phyloP scores from a whole-genome alignment of 2,113 vertebrate species.

The Pseudorectes ferrugineus region DNA sequence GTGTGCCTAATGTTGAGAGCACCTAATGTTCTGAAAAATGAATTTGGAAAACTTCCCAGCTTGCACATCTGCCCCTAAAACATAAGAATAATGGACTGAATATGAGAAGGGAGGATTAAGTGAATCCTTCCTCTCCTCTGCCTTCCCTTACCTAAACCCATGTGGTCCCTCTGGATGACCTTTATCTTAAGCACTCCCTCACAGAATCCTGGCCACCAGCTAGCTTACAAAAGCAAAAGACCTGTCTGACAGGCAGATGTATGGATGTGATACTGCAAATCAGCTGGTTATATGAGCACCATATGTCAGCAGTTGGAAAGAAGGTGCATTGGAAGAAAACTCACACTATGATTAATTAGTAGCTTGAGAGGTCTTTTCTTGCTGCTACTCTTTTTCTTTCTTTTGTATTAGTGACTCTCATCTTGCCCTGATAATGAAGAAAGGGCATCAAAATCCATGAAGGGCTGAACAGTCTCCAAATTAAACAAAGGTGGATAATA shows the following conservation, averaged over 20 bases:
- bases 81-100: not conserved
- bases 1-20: slow-evolving; percentile 9
- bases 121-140: not conserved
- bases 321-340: not conserved
- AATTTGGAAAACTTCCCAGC: slow-evolving; percentile 54
- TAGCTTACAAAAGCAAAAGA: not conserved
- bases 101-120: not conserved
- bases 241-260: not conserved
- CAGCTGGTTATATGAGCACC: not conserved
- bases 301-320: not conserved
- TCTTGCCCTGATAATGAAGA: not conserved
- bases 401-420: not conserved
- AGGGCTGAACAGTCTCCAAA: not conserved
- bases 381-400: not conserved
- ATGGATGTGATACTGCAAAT: not conserved
- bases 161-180: not conserved
- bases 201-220: not conserved
- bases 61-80: slow-evolving; percentile 28
- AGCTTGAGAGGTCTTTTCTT: not conserved
- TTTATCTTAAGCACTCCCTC: not conserved
- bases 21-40: slow-evolving; percentile 68
- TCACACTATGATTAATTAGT: not conserved
- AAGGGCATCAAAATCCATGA: not conserved
- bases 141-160: not conserved
- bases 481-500: not conserved